Percentiles rank a stretch among this genome's conserved stretches.
phyloP scores from a whole-genome alignment of 2,797 vertebrate genomes.

The Ctenochaetus hawaiiensis region DNA sequence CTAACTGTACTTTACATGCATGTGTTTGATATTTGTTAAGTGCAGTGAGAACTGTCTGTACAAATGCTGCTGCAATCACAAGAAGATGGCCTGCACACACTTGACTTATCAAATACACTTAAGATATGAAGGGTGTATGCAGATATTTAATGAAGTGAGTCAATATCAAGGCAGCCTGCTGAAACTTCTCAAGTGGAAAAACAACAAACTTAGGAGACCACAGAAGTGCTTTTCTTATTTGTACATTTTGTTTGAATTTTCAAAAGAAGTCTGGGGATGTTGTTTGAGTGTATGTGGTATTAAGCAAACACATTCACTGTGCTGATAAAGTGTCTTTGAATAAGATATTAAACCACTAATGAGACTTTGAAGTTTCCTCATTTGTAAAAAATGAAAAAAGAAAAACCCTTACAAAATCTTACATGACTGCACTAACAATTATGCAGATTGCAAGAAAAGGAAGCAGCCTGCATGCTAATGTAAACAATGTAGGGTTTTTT shows the following conservation, averaged over 20 bases:
- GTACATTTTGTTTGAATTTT: not conserved
- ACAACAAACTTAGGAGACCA: not conserved
- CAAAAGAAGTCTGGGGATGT: not conserved
- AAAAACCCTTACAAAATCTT: not conserved
- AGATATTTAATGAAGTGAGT: not conserved
- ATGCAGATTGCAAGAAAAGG: not conserved
- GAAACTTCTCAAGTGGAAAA: not conserved
- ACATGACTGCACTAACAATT: too few relatives aligned
- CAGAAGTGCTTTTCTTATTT: not conserved
- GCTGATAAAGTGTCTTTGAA: not conserved
- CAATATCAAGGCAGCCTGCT: not conserved
- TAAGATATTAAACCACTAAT: not conserved
- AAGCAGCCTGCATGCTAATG: not conserved
- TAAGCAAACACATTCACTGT: conserved; percentile 3
- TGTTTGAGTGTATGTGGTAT: conserved; percentile 3
- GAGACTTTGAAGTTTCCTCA: not conserved
- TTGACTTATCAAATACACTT: conserved; percentile 16
- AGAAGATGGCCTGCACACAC: not conserved
- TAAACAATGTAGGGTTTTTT: not conserved
- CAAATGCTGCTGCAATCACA: not conserved
- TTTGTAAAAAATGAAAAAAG: not conserved
- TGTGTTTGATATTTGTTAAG: conserved; percentile 1
- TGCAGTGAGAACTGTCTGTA: not conserved
- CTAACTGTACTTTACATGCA: not conserved
- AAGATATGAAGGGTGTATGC: conserved; percentile 29